Evolutionary conservation across 1,140 invertebrate species (phyloP).

Genomic region (Ctenoplectra terminalis): DNA sequence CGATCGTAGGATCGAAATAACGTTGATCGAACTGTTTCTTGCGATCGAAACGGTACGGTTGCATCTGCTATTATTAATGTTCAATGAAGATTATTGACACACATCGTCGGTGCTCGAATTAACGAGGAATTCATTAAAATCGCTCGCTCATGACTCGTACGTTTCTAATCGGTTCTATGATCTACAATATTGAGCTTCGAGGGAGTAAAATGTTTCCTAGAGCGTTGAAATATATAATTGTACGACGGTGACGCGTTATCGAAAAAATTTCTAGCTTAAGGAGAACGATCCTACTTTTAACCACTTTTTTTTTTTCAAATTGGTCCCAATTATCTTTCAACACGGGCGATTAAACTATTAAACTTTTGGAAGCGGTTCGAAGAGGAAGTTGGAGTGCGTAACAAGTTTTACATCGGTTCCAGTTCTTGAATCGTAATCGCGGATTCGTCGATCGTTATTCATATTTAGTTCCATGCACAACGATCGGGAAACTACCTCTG

Average conservation of each 20-base stretch:
- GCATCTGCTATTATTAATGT: neutral
- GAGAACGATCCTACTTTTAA: neutral
- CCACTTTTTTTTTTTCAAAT: conserved; percentile 8
- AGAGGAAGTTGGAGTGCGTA: neutral
- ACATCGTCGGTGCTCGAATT: conserved; percentile 3
- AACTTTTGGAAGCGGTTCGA: neutral
- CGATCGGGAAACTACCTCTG: neutral
- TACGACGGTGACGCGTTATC: neutral
- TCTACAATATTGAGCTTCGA: neutral
- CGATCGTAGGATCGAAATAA: neutral
- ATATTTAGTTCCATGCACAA: neutral
- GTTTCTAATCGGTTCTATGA: neutral
- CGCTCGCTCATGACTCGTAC: neutral
- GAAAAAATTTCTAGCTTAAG: no score
- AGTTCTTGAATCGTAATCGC: neutral
- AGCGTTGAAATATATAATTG: neutral
- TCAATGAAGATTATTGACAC: neutral
- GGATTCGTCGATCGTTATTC: neutral
- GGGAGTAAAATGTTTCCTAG: neutral
- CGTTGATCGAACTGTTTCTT: neutral
- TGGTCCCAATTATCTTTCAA: conserved; percentile 13
- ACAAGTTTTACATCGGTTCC: neutral
- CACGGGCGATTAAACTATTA: neutral
- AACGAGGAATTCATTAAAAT: conserved; percentile 11
- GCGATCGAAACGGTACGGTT: neutral